Percentiles rank a stretch among this genome's conserved stretches.
Conservation (phyloP, 2,113 vertebrate genomes). For the Tragelaphus scriptus region DNA sequence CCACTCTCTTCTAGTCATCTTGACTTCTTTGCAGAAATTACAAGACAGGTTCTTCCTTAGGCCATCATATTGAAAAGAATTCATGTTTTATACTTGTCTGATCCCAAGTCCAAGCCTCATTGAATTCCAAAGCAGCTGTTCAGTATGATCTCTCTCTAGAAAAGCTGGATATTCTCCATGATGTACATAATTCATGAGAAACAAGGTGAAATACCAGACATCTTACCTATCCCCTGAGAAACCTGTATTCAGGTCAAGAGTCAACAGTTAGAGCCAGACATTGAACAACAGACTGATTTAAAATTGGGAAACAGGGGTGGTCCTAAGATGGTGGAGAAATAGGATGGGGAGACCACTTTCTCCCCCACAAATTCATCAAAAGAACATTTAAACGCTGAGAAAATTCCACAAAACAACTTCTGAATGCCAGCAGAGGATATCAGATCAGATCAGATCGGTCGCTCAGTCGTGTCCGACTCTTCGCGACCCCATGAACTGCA, state of each 20-base stretch:
- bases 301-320: not conserved
- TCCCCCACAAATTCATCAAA: too few relatives aligned
- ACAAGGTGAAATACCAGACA: not conserved
- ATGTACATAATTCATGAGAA: not conserved
- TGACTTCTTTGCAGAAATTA: not conserved
- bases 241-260: not conserved
- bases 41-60: not conserved
- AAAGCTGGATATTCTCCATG: not conserved
- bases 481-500: too few relatives aligned
- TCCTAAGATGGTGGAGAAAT: too few relatives aligned
- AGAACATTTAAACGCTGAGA: too few relatives aligned
- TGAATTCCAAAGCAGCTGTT: not conserved
- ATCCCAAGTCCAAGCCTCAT: not conserved
- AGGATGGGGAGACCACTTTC: too few relatives aligned
- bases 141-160: not conserved
- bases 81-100: not conserved
- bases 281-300: not conserved
- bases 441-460: too few relatives aligned
- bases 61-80: not conserved
- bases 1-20: not conserved
- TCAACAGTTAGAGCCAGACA: not conserved
- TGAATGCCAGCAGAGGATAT: too few relatives aligned
- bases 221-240: not conserved
- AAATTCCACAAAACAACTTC: too few relatives aligned
- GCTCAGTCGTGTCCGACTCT: too few relatives aligned